Evolutionary conservation across 2,888 invertebrate species (phyloP), one percentile per base, ranked within the genome.

Genomic region (Allolobophora icterica): DNA sequence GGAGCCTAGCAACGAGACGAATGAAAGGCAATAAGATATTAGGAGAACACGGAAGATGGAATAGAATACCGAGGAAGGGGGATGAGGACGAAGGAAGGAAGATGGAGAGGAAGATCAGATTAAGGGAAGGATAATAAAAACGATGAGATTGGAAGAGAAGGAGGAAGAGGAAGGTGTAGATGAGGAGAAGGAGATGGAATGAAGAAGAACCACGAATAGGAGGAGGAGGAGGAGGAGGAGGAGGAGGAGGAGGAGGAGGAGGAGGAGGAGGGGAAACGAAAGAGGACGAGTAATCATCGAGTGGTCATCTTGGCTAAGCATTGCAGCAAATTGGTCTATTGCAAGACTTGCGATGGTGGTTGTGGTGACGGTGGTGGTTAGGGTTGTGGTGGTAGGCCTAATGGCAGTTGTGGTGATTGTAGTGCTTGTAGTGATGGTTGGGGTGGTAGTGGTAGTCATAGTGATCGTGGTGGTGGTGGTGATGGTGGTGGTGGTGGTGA

Each of bases 121-220:
- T 71, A 71, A 71, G 71, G n/a, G 71, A n/a, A 71, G 71, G n/a
- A n/a, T 71, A 71, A 71, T 71, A 71, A 71, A 71, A 71, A n/a
- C 71, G 30, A 71, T 71, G 71, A 71, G 71, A n/a, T 71, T n/a
- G 71, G n/a, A 71, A 30, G 71, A 71, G 71, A 71, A n/a, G 30
- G 71, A 30, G 71, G 71, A 71, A n/a, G 52, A 71, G 71, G n/a
- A 71, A 13, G 8, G 13, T 0, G 30, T n/a, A 13, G n/a, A 71
- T 13, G 8, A 71, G 30, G n/a, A 71, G n/a, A 8, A n/a, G 71
- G 52, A 24, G 24, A 24, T 24, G 24, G 52, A 52, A 71, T 0
- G n/a, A n/a, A 71, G 71, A 71, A 71, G 71, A n/a, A n/a, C 8
- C 8, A 71, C 6, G 71, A 71, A 15, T 30, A n/a, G 71, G 71